A percentile compares a stretch with the other conserved stretches of the same genome.
Evolutionary conservation across 2,113 vertebrate genomes (phyloP).

Genomic region (Trematomus loennbergii): DNA sequence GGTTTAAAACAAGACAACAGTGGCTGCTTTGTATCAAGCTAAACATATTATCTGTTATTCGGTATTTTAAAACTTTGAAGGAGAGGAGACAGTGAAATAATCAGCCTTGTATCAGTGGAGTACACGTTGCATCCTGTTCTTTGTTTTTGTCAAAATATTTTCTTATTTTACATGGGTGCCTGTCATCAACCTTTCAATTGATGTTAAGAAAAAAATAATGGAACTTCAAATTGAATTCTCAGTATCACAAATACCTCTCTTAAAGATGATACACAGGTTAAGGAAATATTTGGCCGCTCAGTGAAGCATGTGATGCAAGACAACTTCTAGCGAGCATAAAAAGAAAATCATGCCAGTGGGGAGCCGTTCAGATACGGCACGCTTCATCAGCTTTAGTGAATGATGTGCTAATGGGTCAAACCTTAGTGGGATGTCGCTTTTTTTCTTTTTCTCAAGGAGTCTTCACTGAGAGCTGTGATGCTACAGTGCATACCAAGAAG

Average conservation of each 20-base stretch:
- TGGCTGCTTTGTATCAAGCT: not conserved
- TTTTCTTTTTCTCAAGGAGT: constrained; percentile 48
- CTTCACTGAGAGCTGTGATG: constrained; percentile 34
- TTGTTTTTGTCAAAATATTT: not conserved
- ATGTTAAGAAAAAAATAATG: not conserved
- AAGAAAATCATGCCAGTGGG: constrained; percentile 64
- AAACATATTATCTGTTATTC: not conserved
- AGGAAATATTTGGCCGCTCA: constrained; percentile 71
- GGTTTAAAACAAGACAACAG: not conserved
- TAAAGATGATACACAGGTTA: constrained; percentile 46
- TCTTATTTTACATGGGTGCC: not conserved
- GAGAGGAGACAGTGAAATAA: not conserved
- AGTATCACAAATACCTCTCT: constrained; percentile 12
- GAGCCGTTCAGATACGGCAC: constrained; percentile 65
- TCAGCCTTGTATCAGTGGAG: not conserved
- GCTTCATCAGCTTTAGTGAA: constrained; percentile 70
- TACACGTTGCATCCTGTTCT: not conserved
- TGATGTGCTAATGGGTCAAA: constrained; percentile 69
- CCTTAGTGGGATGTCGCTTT: constrained; percentile 33
- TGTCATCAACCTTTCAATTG: not conserved
- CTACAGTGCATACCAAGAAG: constrained; percentile 27
- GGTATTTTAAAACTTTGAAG: not conserved
- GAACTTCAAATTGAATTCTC: not conserved
- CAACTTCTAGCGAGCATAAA: constrained; percentile 63
- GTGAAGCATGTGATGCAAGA: constrained; percentile 72